These are phyloP conservation scores for Dromiciops gliroides DNA, from an alignment of 2,113 vertebrate genomes.

Conservation along the genomic window DNA sequence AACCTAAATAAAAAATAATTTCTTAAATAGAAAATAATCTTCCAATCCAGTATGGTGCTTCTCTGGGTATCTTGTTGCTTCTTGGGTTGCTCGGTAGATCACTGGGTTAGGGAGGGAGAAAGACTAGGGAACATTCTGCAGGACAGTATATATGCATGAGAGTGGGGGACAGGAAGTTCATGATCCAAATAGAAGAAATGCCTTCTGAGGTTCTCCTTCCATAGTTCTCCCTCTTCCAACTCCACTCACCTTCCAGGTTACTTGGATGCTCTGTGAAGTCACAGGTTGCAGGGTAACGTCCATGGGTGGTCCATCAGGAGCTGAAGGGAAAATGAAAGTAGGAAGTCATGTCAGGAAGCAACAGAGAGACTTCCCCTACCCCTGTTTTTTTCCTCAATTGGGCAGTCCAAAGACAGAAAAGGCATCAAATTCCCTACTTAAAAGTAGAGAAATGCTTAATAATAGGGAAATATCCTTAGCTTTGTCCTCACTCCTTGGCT, in stretches of 20 bases:
- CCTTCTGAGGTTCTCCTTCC: background rate
- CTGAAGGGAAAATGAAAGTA: slow-evolving; percentile 76
- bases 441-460: background rate
- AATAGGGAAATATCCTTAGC: background rate
- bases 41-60: background rate
- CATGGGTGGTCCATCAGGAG: slow-evolving; percentile 97
- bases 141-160: background rate
- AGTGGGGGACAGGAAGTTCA: background rate
- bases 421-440: background rate
- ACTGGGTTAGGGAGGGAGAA: background rate
- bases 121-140: background rate
- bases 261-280: slow-evolving; percentile 98
- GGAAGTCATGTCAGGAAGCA: background rate
- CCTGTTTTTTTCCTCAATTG: background rate
- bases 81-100: background rate
- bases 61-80: background rate
- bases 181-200: background rate
- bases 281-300: slow-evolving; percentile 96
- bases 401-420: background rate
- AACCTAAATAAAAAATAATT: background rate
- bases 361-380: background rate
- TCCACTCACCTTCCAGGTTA: slow-evolving; percentile 95
- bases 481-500: background rate
- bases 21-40: background rate
- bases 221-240: fast-evolving